Evolutionary conservation across 2,888 invertebrate species (phyloP), one percentile per base, ranked within the genome.

Genomic region (Cheilosia soror): DNA sequence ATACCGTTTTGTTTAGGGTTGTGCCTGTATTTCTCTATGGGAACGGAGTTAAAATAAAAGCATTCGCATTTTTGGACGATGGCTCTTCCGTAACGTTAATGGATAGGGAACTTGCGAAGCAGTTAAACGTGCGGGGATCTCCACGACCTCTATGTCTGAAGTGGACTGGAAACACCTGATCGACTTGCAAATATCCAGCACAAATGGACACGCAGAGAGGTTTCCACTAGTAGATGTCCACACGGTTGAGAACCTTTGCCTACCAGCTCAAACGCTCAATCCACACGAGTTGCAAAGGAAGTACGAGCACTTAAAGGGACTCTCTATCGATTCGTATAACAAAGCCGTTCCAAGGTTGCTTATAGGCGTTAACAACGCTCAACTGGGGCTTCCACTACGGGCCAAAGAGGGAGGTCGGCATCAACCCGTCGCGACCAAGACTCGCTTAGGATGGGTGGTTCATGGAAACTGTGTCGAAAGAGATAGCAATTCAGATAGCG

Each of bases 361-460:
- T 9, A 87, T 83, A 9, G 79, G 87, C 44, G 29, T 87, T 1
- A 71, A 81, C 25, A 85, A 87, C 7, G 79, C 65, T 6, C 51
- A 65, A 42, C 51, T 84, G 2, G 80, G 75, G 11, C 71, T 82
- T 58, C 76, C 82, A 40, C 44, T 82, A 55, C 47, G 37, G 15
- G 58, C 42, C 51, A 75, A 66, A 47, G 82, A 87, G 44, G 84
- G 87, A 9, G 47, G n/a, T 5, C 33, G 42, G 1, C 63, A 83
- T 13, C 63, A 84, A 27, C 80, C 86, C 0, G 49, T 73, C n/a
- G 86, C 87, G 6, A 57, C 77, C 1, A 87, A 87, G 40, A 77
- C 87, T 7, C 73, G 77, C 1, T 77, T 87, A n/a, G 87, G 87
- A n/a, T 88, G 87, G 81, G n/a, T 5, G 13, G 5, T 44, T n/a